phyloP scores from a whole-genome alignment of 2,797 vertebrate genomes.

The Emys orbicularis region DNA sequence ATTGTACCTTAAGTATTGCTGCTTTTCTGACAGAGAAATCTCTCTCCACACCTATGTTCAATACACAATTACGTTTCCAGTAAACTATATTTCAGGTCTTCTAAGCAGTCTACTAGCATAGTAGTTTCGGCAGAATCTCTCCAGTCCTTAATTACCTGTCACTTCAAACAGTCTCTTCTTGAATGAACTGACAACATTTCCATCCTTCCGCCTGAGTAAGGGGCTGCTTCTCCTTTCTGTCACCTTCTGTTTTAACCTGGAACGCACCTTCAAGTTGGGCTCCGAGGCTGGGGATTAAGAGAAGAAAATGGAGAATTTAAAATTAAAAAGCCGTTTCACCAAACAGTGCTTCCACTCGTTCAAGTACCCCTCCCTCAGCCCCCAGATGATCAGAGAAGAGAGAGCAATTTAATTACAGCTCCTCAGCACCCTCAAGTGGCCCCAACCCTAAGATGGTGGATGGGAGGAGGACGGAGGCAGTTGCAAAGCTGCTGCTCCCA shows the following conservation, averaged over 20 bases:
- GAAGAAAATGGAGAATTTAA: conserved; percentile 59
- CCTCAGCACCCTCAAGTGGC: neutral
- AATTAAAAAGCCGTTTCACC: neutral
- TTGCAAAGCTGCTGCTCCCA: neutral
- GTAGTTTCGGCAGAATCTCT: neutral
- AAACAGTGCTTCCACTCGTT: neutral
- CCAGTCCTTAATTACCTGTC: conserved; percentile 83
- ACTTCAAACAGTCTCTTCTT: conserved; percentile 88
- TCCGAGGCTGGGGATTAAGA: conserved; percentile 85
- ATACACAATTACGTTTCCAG: neutral
- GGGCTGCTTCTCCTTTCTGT: conserved; percentile 88
- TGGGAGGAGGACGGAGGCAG: neutral
- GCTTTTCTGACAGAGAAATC: neutral
- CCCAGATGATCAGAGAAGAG: neutral
- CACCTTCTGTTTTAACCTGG: conserved; percentile 89
- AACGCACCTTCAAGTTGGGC: conserved; percentile 89
- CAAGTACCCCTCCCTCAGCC: neutral
- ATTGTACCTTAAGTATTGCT: neutral
- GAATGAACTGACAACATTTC: conserved; percentile 83
- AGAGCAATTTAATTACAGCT: neutral
- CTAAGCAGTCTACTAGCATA: neutral
- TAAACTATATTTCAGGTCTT: neutral
- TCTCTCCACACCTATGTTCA: neutral
- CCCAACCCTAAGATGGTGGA: neutral
- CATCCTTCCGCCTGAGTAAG: conserved; percentile 87